Evolutionary conservation across 2,888 invertebrate species (phyloP), one percentile per base, ranked within the genome.

Genomic region (Tridacna crocea): DNA sequence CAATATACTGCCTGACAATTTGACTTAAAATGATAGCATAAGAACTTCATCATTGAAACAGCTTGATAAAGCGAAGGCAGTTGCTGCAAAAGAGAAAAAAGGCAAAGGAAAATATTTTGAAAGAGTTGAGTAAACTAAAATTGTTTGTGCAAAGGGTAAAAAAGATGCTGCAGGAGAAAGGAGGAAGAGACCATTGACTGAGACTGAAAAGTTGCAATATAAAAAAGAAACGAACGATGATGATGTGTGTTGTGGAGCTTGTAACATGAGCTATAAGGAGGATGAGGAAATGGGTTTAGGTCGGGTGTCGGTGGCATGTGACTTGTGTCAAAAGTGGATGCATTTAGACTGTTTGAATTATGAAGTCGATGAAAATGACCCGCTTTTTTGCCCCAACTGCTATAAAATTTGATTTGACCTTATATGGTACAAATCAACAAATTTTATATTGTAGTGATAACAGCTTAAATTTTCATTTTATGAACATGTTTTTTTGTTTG

Each of bases 11-110:
- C 72, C 72, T 46, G 72, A 72, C 51, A 46, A 72, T 22, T 22
- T 72, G 48, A 47, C 48, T 24, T 75, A 65, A 75, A 47, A 36
- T 24, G 63, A 75, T 24, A 46, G 65, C 6, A 75, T 63, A 24
- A 8, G 75, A 26, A 26, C 63, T 22, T 47, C 51, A 36, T 63
- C 75, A 15, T 24, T 63, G 22, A 63, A 22, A 48, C 26, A 65
- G 51, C 17, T 22, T 19, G 58, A 58, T 3, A 58, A 58, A 58
- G 58, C 8, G 36, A 8, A 36, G 36, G 36, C 36, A 36, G 8
- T 36, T 36, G 36, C 36, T 36, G 36, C 36, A 36, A 36, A 36
- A 36, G 36, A 36, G 36, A 36, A 36, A 36, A 36, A 36, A 8
- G 36, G 3, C 2, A 36, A 36, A 8, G 36, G 8, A 36, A 36